phyloP scores from a whole-genome alignment of 2,113 vertebrate species.

The Corynorhinus townsendii region DNA sequence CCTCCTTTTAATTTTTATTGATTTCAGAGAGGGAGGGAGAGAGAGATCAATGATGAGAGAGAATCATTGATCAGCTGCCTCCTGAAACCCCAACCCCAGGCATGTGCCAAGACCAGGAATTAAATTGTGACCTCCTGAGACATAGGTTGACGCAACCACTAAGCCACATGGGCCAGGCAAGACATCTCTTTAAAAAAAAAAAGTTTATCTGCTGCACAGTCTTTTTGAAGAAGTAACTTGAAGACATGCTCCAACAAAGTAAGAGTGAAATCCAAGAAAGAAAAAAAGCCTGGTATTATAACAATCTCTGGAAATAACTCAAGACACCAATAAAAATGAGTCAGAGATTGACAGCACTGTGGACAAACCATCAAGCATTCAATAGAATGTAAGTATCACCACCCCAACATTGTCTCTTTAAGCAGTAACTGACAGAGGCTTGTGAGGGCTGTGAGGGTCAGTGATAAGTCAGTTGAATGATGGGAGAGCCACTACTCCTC shows the following conservation, averaged over 20 bases:
- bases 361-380: slow-evolving; percentile 22
- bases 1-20: neutral
- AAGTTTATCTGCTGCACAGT: slow-evolving; percentile 20
- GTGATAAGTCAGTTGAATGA: neutral
- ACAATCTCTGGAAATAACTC: slow-evolving; percentile 45
- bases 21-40: no score
- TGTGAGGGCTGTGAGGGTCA: neutral
- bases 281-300: slow-evolving; percentile 38
- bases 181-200: neutral
- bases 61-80: no score
- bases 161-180: no score
- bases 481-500: accelerated
- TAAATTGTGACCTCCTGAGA: no score
- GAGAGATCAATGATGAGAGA: no score
- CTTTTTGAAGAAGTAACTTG: slow-evolving; percentile 47
- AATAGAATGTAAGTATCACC: neutral
- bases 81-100: no score
- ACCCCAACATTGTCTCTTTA: neutral
- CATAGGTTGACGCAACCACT: no score
- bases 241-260: slow-evolving; percentile 52
- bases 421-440: neutral
- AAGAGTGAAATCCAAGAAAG: slow-evolving; percentile 52
- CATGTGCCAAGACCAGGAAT: no score
- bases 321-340: slow-evolving; percentile 58
- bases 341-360: slow-evolving; percentile 40